Base-by-base conservation (phyloP, 2,888 invertebrate species). In the Limnephilus lunatus region DNA sequence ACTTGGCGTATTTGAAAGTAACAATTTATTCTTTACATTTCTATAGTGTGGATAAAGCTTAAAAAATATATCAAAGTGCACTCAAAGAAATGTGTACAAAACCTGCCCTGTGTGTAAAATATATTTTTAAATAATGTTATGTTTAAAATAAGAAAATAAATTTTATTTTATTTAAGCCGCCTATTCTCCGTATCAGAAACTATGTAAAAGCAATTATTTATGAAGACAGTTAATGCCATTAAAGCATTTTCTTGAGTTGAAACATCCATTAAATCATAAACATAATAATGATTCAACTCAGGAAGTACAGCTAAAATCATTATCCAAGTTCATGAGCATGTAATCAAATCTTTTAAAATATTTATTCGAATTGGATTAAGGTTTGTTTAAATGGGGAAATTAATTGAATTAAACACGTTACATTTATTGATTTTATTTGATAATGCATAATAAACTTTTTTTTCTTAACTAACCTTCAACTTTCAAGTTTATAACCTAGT, bases 101-200 rank as follows among this genome's bases (percentile, higher is more conserved):
- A 68, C n/a, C 91, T 93, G 93, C 93, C 93, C 89, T 92, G 92
- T 93, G 93, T 93, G 93, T 93, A 92, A 81, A 92, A 92, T 92
- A 93, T 93, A 93, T 85, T 93, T 85, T 68, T 93, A 93, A 93
- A 93, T 93, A 93, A 93, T 93, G 91, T 90, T 87, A 91, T 93
- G 93, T 93, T 91, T 93, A 93, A 93, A 93, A 93, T 93, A 93
- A 93, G 93, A 93, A 92, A 92, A 85, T 92, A 93, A 93, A 93
- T 92, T 92, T 44, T 48, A 81, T 81, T 85, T 92, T 89, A 68
- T 87, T 89, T 89, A 81, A 80, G 81, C 92, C 92, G 92, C 92
- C 91, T 44, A 89, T 91, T 44, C 68, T 68, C 68, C 9, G n/a
- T 25, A 68, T 68, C 25, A 68, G 68, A 68, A 68, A 68, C 25